These are phyloP conservation scores for Hyphantria cunea DNA, from an alignment of 1,140 invertebrate species.

Conservation along the genomic window DNA sequence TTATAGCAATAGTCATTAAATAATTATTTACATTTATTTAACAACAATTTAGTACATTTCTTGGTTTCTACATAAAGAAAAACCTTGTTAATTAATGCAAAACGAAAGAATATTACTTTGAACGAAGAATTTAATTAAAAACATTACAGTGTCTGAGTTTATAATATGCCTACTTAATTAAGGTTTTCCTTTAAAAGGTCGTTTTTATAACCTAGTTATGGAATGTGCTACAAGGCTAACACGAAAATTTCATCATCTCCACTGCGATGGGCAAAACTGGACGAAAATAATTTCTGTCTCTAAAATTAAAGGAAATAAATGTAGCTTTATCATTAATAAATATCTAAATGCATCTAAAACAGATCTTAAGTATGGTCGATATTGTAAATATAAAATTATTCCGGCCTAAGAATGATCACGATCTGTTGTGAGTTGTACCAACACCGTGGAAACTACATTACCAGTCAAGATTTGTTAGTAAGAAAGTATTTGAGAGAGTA, in stretches of 20 bases:
- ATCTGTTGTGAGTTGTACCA: no score
- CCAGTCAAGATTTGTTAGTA: no score
- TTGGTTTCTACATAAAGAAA: constrained; percentile 6
- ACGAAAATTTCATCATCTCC: constrained; percentile 18
- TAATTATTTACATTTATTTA: no score
- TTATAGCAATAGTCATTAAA: no score
- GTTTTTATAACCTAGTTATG: constrained; percentile 25
- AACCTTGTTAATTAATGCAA: constrained; percentile 13
- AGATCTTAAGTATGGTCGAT: no score
- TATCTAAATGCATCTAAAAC: no score
- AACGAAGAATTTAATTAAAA: constrained; percentile 30
- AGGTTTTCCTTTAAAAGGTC: constrained; percentile 25
- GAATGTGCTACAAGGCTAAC: constrained; percentile 8
- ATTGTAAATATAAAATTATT: no score
- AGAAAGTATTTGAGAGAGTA: no score
- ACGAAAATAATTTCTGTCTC: neutral
- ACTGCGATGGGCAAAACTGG: neutral
- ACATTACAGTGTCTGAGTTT: constrained; percentile 27
- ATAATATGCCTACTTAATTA: constrained; percentile 34
- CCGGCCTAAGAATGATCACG: no score
- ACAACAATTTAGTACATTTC: neutral
- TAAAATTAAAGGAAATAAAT: neutral
- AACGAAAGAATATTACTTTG: constrained; percentile 23
- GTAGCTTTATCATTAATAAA: no score
- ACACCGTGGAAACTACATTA: no score